phyloP scores from a whole-genome alignment of 1,140 invertebrate genomes.

The Bombus polaris region DNA sequence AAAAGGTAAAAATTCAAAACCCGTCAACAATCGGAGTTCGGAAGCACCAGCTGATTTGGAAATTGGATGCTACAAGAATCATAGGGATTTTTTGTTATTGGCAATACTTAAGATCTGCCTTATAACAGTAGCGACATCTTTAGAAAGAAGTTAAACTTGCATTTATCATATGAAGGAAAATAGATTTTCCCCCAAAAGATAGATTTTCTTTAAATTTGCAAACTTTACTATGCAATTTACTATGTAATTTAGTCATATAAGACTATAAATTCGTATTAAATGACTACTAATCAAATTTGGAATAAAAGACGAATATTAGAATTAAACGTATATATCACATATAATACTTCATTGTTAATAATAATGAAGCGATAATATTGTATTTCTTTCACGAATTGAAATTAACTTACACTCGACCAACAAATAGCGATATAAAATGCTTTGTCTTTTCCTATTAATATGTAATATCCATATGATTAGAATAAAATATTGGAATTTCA shows the following conservation, averaged over 20 bases:
- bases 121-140: neutral
- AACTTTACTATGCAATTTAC: neutral
- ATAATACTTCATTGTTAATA: neutral
- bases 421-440: neutral
- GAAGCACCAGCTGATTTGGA: conserved; percentile 30
- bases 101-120: neutral
- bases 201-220: neutral
- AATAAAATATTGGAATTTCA: neutral
- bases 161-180: conserved; percentile 1
- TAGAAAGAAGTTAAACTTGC: neutral
- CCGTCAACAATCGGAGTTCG: neutral
- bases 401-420: neutral
- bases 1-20: conserved; percentile 26
- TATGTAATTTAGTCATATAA: too few species aligned
- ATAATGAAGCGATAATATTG: neutral
- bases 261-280: neutral
- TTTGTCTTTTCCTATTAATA: neutral
- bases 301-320: too few species aligned
- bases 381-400: neutral
- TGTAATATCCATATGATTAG: neutral
- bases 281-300: neutral
- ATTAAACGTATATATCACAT: neutral
- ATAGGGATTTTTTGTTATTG: conserved; percentile 21
- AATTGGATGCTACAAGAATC: neutral
- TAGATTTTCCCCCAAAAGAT: neutral